phyloP scores from a whole-genome alignment of 2,113 vertebrate genomes.

The Rattus rattus region DNA sequence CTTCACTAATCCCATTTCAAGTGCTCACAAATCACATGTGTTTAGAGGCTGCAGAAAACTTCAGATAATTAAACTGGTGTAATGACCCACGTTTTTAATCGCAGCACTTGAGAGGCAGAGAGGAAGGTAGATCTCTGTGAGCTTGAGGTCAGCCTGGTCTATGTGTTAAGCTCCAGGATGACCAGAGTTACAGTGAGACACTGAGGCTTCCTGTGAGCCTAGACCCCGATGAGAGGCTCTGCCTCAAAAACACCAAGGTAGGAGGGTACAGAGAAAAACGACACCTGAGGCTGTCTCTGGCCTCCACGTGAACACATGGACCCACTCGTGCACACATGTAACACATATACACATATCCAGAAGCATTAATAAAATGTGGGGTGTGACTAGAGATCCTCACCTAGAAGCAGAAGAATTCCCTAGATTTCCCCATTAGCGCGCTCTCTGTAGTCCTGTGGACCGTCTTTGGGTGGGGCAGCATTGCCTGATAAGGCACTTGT shows the following conservation, averaged over 20 bases:
- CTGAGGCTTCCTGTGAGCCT: not conserved
- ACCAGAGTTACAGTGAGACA: not conserved
- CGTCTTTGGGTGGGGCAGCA: not conserved
- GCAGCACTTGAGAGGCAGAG: not conserved
- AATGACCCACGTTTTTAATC: not conserved
- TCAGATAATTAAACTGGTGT: not conserved
- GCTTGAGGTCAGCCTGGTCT: not conserved
- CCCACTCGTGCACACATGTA: not conserved
- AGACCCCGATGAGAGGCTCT: not conserved
- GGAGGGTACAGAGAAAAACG: not conserved
- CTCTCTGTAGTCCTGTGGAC: not conserved
- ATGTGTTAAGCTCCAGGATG: not conserved
- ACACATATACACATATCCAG: not conserved
- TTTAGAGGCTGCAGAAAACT: not conserved
- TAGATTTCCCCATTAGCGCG: not conserved
- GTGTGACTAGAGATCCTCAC: not conserved
- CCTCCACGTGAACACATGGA: not conserved
- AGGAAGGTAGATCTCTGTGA: not conserved
- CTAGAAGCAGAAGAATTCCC: not conserved
- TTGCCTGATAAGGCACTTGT: not conserved
- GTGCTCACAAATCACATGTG: not conserved
- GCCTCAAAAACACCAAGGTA: not conserved
- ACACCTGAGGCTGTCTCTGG: not conserved
- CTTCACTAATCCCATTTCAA: not conserved
- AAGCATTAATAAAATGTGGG: not conserved